Conservation (phyloP, 2,797 vertebrate species). For the Centropyge bicolor region DNA sequence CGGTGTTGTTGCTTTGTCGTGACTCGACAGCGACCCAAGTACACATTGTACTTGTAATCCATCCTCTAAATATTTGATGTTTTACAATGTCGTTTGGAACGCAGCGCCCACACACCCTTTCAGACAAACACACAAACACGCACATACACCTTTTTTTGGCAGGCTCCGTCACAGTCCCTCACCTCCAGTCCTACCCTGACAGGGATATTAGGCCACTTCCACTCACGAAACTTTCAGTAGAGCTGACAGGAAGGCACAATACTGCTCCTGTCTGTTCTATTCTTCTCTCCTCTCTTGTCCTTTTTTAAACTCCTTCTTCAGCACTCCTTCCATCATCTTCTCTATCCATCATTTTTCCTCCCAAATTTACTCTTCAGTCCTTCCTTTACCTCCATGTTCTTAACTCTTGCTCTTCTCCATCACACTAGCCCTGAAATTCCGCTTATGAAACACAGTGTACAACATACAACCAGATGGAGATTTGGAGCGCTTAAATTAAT, state of each 20-base stretch:
- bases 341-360: constrained; percentile 4
- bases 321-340: neutral
- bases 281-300: constrained; percentile 12
- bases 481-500: neutral
- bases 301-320: constrained; percentile 12
- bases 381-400: neutral
- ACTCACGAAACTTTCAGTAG: constrained; percentile 78
- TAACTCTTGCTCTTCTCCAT: neutral
- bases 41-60: constrained; percentile 81
- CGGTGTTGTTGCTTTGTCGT: constrained; percentile 50
- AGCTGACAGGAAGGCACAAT: constrained; percentile 45
- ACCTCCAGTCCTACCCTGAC: constrained; percentile 62
- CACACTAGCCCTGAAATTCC: neutral
- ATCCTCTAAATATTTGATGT: constrained; percentile 84
- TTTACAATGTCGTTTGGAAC: constrained; percentile 74
- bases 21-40: constrained; percentile 69
- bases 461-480: neutral
- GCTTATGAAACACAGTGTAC: neutral
- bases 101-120: constrained; percentile 33
- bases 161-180: constrained; percentile 69
- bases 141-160: constrained; percentile 52
- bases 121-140: constrained; percentile 41
- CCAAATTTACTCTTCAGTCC: neutral
- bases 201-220: constrained; percentile 73
- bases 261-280: constrained; percentile 30